Evolutionary conservation across 2,113 vertebrate genomes (phyloP), one percentile per base, ranked within the genome.

Genomic region (Nanorana parkeri): DNA sequence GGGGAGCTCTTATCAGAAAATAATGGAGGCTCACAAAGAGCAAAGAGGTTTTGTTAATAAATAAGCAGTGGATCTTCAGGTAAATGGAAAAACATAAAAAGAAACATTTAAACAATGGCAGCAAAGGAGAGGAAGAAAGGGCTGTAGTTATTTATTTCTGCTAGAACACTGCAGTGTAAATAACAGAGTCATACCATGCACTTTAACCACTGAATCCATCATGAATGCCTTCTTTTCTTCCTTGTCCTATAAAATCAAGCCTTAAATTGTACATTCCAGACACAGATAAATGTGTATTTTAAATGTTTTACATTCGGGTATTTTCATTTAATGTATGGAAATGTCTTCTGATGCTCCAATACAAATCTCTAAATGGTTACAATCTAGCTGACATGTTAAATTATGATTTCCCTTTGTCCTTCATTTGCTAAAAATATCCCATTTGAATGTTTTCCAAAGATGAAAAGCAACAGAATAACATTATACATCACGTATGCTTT

Each of bases 1-100:
- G 52, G 69, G 52, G 41, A 56, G 51, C 80, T 74, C 61, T 81
- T 74, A 75, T 67, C 47, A 67, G 56, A 67, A 82, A 74, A 74
- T 67, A 64, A 74, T 82, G 21, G 61, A 56, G 28, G 66, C 52
- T 75, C 20, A 54, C 60, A 66, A 66, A 73, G 61, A 67, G 28
- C 41, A 82, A 26, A n/a, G 26, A 29, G 58, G 47, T 56, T 32
- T 20, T 64, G n/a, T 41, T 75, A 82, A 75, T 75, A 66, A 28
- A 75, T 74, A 82, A 82, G 69, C 52, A 65, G 47, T 7, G 24
- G 7, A 74, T 74, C 10, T 74, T n/a, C 13, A 64, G 68, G 24
- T 19, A 24, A 24, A 64, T 73, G 47, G 24, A 52, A 73, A 80
- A 67, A 71, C 67, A 72, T 81, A 26, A 75, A 58, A 65, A 82